phyloP scores from a whole-genome alignment of 2,888 invertebrate species.

The Volucella inflata region DNA sequence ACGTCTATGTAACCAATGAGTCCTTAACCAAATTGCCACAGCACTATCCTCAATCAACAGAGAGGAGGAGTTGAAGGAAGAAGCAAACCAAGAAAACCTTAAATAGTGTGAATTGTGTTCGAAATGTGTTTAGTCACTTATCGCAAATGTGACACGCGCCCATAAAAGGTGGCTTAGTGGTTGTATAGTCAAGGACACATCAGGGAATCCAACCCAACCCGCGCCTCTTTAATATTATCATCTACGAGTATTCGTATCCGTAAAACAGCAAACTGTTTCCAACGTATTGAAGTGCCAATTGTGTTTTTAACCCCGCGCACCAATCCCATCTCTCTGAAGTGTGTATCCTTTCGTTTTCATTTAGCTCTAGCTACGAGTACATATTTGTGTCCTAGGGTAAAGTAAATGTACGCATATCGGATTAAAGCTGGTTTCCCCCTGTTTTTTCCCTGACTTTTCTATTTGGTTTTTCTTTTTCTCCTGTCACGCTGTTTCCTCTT shows the following conservation, averaged over 20 bases:
- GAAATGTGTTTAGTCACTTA: conserved; percentile 31
- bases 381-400: conserved; percentile 17
- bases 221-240: conserved; percentile 7
- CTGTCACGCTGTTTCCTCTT: background rate
- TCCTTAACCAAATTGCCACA: too few species aligned
- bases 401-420: conserved; percentile 50
- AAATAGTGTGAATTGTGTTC: conserved; percentile 7
- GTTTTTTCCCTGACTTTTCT: background rate
- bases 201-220: background rate
- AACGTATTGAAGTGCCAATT: conserved; percentile 21
- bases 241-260: too few species aligned
- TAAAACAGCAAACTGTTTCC: conserved; percentile 24
- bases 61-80: background rate
- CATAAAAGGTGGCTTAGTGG: conserved; percentile 37
- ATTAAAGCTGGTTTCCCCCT: conserved; percentile 26
- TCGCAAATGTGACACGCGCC: conserved; percentile 28
- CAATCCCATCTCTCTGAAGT: background rate
- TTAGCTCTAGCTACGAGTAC: background rate
- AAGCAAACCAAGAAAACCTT: background rate
- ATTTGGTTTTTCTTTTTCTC: conserved; percentile 7
- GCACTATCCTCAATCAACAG: background rate
- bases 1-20: background rate
- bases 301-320: background rate
- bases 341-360: conserved; percentile 9
- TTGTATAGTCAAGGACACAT: conserved; percentile 44